phyloP scores from a whole-genome alignment of 2,113 vertebrate genomes.

The Indicator maculatus region DNA sequence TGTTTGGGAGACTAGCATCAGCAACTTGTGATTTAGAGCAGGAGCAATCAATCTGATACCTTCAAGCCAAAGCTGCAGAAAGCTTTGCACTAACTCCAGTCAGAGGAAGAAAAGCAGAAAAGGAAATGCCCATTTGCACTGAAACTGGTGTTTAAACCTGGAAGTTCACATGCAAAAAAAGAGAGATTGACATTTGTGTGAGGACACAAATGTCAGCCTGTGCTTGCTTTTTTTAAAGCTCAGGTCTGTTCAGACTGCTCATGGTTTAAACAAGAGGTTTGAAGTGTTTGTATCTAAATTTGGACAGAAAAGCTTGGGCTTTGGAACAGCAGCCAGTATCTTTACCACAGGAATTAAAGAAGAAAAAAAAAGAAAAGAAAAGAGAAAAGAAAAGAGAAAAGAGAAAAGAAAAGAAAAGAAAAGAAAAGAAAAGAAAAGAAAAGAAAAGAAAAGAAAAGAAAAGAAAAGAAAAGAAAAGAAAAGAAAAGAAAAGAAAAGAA shows the following conservation, averaged over 20 bases:
- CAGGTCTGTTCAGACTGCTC: neutral
- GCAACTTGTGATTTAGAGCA: neutral
- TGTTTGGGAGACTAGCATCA: slow-evolving; percentile 3
- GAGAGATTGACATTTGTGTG: neutral
- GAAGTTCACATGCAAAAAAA: neutral
- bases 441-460: no score
- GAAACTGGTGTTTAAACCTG: neutral
- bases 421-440: no score
- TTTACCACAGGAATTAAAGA: neutral
- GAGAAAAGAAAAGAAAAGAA: no score
- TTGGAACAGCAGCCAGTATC: neutral
- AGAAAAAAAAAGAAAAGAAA: neutral
- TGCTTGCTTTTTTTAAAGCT: neutral
- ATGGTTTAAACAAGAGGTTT: slow-evolving; percentile 8
- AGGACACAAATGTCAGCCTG: neutral
- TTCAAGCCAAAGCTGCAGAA: neutral
- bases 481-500: no score
- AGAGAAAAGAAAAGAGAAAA: no score
- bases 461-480: no score
- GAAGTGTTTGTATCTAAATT: neutral
- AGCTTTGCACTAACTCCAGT: neutral
- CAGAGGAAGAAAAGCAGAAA: neutral
- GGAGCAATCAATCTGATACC: neutral
- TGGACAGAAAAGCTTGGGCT: neutral
- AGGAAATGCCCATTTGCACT: neutral